Percentiles rank a stretch among this genome's conserved stretches.
These are phyloP conservation scores for Podarcis raffonei DNA, from an alignment of 2,113 vertebrate genomes.

Conservation along the genomic window DNA sequence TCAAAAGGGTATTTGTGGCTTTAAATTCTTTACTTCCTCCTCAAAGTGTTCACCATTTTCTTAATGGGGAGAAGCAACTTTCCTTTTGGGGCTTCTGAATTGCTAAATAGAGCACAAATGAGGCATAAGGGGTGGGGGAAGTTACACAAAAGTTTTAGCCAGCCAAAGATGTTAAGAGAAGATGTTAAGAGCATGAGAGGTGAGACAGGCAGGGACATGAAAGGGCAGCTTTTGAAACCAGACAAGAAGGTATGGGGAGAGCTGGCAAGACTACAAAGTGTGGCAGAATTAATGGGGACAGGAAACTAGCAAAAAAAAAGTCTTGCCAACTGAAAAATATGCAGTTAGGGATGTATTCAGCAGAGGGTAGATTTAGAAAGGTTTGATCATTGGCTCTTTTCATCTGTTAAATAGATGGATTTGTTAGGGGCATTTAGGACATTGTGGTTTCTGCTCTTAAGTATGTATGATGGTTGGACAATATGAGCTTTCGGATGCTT, in stretches of 20 bases:
- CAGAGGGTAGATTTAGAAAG: constrained; percentile 2
- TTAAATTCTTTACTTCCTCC: background rate
- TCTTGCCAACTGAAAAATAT: background rate
- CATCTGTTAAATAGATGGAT: constrained; percentile 7
- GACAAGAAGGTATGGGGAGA: constrained; percentile 5
- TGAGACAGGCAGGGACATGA: constrained; percentile 24
- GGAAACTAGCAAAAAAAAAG: constrained; percentile 7
- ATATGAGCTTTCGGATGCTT: background rate
- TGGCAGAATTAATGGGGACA: constrained; percentile 34
- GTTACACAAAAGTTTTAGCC: constrained; percentile 26
- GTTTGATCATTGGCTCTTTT: constrained; percentile 24
- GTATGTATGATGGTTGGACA: background rate
- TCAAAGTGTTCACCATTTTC: background rate
- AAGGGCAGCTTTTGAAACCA: constrained; percentile 10
- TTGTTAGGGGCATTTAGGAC: background rate
- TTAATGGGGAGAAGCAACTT: background rate
- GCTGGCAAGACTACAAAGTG: constrained; percentile 1
- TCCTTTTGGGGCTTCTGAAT: constrained; percentile 9
- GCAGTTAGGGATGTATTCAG: constrained; percentile 11
- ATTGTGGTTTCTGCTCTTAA: background rate
- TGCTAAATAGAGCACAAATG: constrained; percentile 23
- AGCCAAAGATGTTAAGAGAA: background rate
- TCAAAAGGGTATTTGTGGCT: background rate
- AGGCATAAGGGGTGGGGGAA: background rate
- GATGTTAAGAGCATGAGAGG: background rate